Evolutionary conservation across 2,888 invertebrate genomes (phyloP), one percentile per base, ranked within the genome.

Genomic region (Drosophila kambysellisi): DNA sequence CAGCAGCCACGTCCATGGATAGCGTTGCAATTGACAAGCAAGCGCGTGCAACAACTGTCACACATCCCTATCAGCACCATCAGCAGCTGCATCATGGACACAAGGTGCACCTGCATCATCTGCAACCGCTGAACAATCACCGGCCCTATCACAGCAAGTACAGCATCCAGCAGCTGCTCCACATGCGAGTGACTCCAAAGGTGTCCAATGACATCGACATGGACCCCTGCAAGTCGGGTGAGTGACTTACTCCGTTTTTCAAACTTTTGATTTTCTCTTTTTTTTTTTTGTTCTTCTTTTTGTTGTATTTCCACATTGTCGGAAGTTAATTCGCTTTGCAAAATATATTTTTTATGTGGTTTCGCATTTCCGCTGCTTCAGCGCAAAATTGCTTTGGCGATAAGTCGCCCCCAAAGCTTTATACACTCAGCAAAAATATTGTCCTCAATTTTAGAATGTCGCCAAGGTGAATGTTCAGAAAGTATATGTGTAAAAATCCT

Each of bases 151-250:
- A 83, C 64, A 93, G 92, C 86, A 93, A 92, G 81, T 96, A 94
- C 91, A 95, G 95, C 62, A 94, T 96, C 90, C 95, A 96, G 33
- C 95, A 97, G 90, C 93, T 97, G 79, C 92, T 96, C 88, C 94
- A 93, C 63, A 94, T 93, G 64, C 94, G 94, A 79, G 97, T 96
- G 53, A 94, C 94, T 73, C 79, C 81, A 61, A 95, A 95, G 91
- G 95, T 95, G 70, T 96, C 96, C 52, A 94, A 95, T 76, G 97
- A 97, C 92, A 93, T 96, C 78, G 96, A 97, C 92, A 94, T 97
- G 94, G 97, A 97, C 94, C 96, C 97, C 65, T 97, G 97, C 93
- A 97, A 97, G 95, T 96, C 97, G 92, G 96, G 97, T 97, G 94
- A 95, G 95, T 94, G 30, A 29, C 25, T 46, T 39, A 51, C 12